These are phyloP conservation scores for Bothrops jararaca DNA, from an alignment of 2,113 vertebrate genomes.

Conservation along the genomic window DNA sequence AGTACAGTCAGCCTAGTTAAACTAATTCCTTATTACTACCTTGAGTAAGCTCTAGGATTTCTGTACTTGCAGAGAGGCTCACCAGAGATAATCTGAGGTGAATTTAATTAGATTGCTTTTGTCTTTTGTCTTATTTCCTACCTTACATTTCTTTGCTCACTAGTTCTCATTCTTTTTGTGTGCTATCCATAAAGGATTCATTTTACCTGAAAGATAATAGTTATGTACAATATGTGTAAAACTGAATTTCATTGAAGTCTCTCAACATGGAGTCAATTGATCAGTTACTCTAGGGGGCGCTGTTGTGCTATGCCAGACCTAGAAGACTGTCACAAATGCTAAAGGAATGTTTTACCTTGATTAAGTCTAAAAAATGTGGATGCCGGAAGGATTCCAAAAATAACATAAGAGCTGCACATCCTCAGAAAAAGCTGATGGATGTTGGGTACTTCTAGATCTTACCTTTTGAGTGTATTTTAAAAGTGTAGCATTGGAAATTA, in stretches of 20 bases:
- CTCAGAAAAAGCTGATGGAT: conserved; percentile 13
- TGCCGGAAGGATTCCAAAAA: background rate
- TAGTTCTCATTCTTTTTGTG: background rate
- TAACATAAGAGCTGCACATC: background rate
- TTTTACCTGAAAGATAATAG: background rate
- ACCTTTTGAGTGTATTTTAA: background rate
- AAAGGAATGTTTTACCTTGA: background rate
- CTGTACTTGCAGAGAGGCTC: background rate
- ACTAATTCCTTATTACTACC: background rate
- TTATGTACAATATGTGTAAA: background rate
- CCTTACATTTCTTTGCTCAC: background rate
- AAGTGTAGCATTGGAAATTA: background rate
- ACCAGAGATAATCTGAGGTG: background rate
- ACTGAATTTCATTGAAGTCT: background rate
- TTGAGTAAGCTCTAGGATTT: background rate
- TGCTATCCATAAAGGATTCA: background rate
- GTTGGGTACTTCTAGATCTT: background rate
- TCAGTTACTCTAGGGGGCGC: background rate
- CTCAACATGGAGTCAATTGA: background rate
- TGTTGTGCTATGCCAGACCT: background rate
- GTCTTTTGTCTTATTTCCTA: background rate
- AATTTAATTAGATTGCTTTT: background rate
- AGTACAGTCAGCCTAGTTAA: background rate
- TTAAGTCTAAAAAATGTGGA: accelerated
- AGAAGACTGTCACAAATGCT: background rate